Evolutionary conservation across 37 sponge, comb jelly and placozoan species (phyloP).

Genomic region (Oopsacas minuta): DNA sequence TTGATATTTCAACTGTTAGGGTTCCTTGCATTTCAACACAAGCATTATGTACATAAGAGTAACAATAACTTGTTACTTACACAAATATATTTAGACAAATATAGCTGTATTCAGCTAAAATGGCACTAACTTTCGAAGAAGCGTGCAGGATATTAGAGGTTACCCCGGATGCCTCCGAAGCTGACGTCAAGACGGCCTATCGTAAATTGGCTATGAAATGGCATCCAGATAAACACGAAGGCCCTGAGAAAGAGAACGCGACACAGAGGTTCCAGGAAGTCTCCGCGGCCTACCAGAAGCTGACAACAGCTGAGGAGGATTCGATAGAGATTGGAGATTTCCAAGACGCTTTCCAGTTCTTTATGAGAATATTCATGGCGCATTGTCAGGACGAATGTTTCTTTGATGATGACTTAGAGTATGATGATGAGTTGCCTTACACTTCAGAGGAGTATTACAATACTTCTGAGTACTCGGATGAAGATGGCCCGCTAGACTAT

Average conservation of each 20-base stretch:
- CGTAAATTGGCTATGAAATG: conserved; percentile 5
- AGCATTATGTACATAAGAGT: background rate
- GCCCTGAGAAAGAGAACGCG: conserved; percentile 10
- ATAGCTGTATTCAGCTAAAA: background rate
- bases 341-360: background rate
- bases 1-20: background rate
- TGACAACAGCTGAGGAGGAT: background rate
- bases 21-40: background rate
- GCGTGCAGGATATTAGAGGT: background rate
- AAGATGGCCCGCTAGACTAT: background rate
- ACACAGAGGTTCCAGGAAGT: background rate
- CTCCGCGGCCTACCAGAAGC: background rate
- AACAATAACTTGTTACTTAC: background rate
- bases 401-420: background rate
- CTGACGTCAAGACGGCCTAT: background rate
- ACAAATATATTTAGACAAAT: background rate
- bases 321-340: conserved; percentile 5
- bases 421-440: background rate
- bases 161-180: background rate
- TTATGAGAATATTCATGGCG: conserved; percentile 16
- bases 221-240: conserved; percentile 14
- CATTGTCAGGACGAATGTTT: conserved; percentile 11
- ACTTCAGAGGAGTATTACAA: conserved; percentile 6
- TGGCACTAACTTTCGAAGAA: conserved; percentile 15
- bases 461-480: background rate